These are phyloP conservation scores for Dryococelus australis DNA, from an alignment of 2,888 invertebrate genomes.

Conservation along the genomic window DNA sequence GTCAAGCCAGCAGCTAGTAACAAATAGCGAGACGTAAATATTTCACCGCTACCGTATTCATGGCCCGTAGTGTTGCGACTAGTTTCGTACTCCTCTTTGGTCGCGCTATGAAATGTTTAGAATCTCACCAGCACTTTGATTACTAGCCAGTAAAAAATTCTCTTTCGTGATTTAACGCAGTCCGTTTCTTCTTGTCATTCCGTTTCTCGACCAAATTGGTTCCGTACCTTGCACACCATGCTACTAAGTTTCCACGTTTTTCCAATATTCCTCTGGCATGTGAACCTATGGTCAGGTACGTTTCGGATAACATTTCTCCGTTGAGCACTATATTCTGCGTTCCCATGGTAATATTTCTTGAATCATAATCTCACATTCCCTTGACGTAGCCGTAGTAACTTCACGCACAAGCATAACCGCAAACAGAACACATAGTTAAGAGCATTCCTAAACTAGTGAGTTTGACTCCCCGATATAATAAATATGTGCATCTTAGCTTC, in stretches of 20 bases:
- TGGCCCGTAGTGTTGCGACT: neutral
- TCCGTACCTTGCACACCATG: neutral
- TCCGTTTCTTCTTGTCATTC: neutral
- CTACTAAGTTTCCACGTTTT: neutral
- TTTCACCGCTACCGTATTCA: neutral
- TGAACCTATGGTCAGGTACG: too few relatives aligned
- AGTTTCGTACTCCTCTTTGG: neutral
- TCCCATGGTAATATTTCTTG: too few relatives aligned
- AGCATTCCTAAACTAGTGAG: too few relatives aligned
- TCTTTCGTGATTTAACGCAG: neutral
- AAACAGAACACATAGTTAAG: too few relatives aligned
- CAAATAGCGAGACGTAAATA: neutral
- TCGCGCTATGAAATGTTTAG: neutral
- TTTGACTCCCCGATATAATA: too few relatives aligned
- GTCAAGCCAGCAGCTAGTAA: neutral
- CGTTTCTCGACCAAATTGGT: neutral
- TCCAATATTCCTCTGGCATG: too few relatives aligned
- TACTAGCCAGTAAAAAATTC: constrained; percentile 2
- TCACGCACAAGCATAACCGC: too few relatives aligned
- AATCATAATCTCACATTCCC: too few relatives aligned
- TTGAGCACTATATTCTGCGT: too few relatives aligned
- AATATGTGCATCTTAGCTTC: too few relatives aligned
- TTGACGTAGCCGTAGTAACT: too few relatives aligned
- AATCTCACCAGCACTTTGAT: neutral
- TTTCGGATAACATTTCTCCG: too few relatives aligned